Percentiles rank a stretch among this genome's conserved stretches.
Conservation (phyloP, 2,113 vertebrate genomes). For the Neomonachus schauinslandi region DNA sequence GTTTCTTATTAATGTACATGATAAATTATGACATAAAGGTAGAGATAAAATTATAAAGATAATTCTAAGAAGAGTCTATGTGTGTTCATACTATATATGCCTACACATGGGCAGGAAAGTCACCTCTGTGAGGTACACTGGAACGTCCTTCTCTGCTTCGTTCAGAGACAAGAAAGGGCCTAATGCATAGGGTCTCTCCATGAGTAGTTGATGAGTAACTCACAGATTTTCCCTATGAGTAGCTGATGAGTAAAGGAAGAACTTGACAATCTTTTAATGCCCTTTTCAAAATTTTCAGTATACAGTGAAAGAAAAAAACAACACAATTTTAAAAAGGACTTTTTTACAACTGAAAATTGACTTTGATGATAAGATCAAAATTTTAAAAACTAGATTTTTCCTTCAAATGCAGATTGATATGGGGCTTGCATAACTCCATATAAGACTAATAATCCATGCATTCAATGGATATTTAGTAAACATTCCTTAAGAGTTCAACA, state of each 20-base stretch:
- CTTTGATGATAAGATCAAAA: not conserved
- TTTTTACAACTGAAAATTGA: not conserved
- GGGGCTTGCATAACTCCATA: not conserved
- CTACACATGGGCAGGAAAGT: accelerated
- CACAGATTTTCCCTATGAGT: too few relatives aligned
- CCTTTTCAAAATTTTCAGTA: not conserved
- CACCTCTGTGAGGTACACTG: not conserved
- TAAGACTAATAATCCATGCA: not conserved
- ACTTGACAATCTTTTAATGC: not conserved
- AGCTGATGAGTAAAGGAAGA: not conserved
- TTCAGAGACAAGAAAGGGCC: not conserved
- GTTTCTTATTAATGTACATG: not conserved
- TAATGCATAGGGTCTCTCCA: accelerated
- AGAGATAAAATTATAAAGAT: not conserved
- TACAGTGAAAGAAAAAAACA: not conserved
- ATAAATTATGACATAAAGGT: not conserved
- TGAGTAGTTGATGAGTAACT: not conserved
- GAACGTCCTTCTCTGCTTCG: not conserved
- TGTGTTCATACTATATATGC: not conserved
- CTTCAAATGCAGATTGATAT: not conserved
- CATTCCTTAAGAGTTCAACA: not conserved
- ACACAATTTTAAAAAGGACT: not conserved
- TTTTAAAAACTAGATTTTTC: not conserved
- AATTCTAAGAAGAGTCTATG: not conserved
- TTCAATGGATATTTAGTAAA: not conserved